phyloP scores from a whole-genome alignment of 2,888 invertebrate species.

The Dusona sp. region DNA sequence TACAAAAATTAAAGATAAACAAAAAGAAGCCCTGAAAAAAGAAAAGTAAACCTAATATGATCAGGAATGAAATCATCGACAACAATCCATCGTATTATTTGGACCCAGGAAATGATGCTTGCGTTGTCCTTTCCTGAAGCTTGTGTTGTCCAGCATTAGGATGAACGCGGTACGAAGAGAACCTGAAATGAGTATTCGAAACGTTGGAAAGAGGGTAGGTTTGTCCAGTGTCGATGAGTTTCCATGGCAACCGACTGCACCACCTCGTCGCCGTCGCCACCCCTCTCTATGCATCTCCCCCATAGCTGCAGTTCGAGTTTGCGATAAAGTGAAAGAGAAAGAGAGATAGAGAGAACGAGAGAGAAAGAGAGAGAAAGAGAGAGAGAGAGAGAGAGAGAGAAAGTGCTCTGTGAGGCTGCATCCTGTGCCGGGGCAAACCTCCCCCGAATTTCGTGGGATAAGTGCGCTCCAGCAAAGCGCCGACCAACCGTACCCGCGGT shows the following conservation, averaged over 20 bases:
- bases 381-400: conserved; percentile 29
- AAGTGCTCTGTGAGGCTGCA: conserved; percentile 67
- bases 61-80: background rate
- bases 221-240: conserved; percentile 84
- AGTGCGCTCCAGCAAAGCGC: conserved; percentile 73
- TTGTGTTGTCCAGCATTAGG: conserved; percentile 81
- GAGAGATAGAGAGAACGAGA: conserved; percentile 14
- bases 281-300: conserved; percentile 75
- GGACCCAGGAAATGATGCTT: conserved; percentile 46
- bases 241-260: conserved; percentile 84
- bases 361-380: conserved; percentile 23
- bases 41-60: conserved; percentile 6
- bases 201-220: conserved; percentile 75
- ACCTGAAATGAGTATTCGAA: conserved; percentile 69
- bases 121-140: conserved; percentile 61
- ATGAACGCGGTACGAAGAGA: conserved; percentile 79
- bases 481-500: conserved; percentile 68
- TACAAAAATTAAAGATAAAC: background rate
- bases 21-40: background rate
- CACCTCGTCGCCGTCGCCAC: conserved; percentile 78
- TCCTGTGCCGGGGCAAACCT: conserved; percentile 74
- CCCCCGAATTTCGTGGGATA: conserved; percentile 81
- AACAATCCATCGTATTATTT: conserved; percentile 22
- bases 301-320: conserved; percentile 81
- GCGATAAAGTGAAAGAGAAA: conserved; percentile 47